A percentile compares a stretch with the other conserved stretches of the same genome.
These are phyloP conservation scores for Sipunculus nudus DNA, from an alignment of 2,888 invertebrate genomes.

Conservation along the genomic window DNA sequence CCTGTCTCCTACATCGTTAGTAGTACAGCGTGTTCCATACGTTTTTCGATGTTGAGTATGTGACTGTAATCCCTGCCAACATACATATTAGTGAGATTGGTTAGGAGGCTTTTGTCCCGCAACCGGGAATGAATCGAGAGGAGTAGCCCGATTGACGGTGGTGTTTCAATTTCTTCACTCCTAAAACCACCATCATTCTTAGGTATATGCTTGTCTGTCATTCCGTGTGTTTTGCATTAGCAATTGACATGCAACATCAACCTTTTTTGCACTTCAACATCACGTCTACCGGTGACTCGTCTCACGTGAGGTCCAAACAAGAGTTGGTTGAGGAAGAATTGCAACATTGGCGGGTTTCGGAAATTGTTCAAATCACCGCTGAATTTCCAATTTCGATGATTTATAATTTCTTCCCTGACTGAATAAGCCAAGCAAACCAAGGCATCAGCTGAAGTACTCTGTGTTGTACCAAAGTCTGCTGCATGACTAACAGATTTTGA, in stretches of 20 bases:
- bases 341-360: no score
- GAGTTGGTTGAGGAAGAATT: no score
- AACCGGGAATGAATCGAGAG: conserved; percentile 11
- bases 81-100: conserved; percentile 14
- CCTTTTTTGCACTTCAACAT: no score
- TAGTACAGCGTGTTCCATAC: conserved; percentile 23
- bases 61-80: conserved; percentile 10
- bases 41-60: conserved; percentile 14
- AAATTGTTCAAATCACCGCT: no score
- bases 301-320: no score
- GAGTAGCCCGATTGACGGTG: conserved; percentile 6
- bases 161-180: conserved; percentile 19
- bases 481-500: no score
- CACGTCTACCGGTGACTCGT: no score
- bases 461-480: no score
- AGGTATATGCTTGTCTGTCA: conserved; percentile 20
- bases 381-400: no score
- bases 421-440: no score
- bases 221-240: conserved; percentile 20
- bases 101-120: conserved; percentile 5
- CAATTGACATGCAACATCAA: conserved; percentile 25
- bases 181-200: conserved; percentile 13
- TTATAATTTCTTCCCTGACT: no score
- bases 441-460: no score
- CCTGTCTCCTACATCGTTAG: conserved; percentile 4